phyloP scores from a whole-genome alignment of 2,888 invertebrate species.

The Dexiosoma caninum region DNA sequence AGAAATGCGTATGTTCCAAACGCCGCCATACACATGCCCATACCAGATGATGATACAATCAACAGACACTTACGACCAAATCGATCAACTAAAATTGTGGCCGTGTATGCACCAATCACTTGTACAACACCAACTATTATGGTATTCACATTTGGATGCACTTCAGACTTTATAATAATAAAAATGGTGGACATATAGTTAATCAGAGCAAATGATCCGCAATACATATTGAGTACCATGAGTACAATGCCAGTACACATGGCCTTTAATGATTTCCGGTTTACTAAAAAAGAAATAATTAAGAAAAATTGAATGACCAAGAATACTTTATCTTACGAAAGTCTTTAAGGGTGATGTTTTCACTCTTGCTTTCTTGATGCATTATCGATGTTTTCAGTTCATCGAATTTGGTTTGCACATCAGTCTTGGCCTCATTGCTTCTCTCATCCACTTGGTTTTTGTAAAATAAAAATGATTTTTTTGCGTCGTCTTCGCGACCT shows the following conservation, averaged over 20 bases:
- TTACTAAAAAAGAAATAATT: conserved; percentile 65
- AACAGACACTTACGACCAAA: conserved; percentile 73
- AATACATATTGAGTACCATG: conserved; percentile 69
- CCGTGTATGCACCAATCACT: conserved; percentile 72
- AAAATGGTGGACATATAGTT: conserved; percentile 76
- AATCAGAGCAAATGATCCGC: conserved; percentile 72
- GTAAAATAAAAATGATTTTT: conserved; percentile 72
- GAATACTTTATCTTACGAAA: conserved; percentile 61
- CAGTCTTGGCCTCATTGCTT: conserved; percentile 63
- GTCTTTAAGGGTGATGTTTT: conserved; percentile 66
- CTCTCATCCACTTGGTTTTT: conserved; percentile 68
- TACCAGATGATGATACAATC: conserved; percentile 70
- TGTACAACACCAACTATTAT: conserved; percentile 74
- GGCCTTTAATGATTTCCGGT: conserved; percentile 67
- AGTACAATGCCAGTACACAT: conserved; percentile 68
- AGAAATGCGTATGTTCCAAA: conserved; percentile 72
- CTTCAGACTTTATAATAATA: conserved; percentile 67
- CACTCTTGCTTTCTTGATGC: conserved; percentile 54
- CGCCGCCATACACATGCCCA: conserved; percentile 69
- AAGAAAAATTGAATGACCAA: not conserved
- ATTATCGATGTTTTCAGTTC: conserved; percentile 46
- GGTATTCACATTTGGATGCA: conserved; percentile 73
- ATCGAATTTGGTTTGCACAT: conserved; percentile 63
- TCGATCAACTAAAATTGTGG: conserved; percentile 72
- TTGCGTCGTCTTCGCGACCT: conserved; percentile 67